These are phyloP conservation scores for Acinonyx jubatus DNA, from an alignment of 2,113 vertebrate species.

Conservation along the genomic window DNA sequence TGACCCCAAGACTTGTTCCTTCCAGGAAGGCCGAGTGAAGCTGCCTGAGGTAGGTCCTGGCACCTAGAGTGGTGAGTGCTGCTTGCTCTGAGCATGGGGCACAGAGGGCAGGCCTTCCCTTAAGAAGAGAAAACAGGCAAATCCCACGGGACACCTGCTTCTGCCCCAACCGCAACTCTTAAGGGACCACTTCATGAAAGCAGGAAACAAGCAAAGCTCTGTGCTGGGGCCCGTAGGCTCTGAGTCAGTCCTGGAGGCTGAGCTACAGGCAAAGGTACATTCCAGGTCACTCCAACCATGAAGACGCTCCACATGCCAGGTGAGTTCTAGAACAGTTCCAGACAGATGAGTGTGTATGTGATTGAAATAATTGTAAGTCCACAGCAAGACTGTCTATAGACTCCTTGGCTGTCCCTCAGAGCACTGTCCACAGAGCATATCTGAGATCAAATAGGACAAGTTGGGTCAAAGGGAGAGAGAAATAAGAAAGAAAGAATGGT, in stretches of 20 bases:
- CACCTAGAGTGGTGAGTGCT: not conserved
- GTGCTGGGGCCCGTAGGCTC: not conserved
- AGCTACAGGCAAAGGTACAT: not conserved
- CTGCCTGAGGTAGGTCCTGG: conserved; percentile 90
- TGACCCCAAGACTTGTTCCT: conserved; percentile 96
- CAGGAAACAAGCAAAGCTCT: not conserved
- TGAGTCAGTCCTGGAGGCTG: not conserved
- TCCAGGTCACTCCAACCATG: not conserved
- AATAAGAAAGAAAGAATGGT: not conserved
- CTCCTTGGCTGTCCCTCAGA: not conserved
- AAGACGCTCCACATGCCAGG: not conserved
- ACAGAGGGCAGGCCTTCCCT: not conserved
- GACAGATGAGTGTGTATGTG: not conserved
- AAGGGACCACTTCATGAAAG: not conserved
- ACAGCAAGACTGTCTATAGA: not conserved
- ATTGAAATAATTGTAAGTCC: not conserved
- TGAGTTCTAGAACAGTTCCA: not conserved
- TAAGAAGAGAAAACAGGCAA: not conserved
- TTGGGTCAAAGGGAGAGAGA: not conserved
- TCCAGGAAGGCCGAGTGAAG: conserved; percentile 97
- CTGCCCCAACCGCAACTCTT: not conserved
- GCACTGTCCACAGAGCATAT: not conserved
- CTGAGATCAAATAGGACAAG: not conserved
- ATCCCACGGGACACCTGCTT: rapidly evolving
- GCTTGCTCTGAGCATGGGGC: not conserved